Conservation (phyloP, 2,888 invertebrate genomes). For the Lycocerus yunnanus region DNA sequence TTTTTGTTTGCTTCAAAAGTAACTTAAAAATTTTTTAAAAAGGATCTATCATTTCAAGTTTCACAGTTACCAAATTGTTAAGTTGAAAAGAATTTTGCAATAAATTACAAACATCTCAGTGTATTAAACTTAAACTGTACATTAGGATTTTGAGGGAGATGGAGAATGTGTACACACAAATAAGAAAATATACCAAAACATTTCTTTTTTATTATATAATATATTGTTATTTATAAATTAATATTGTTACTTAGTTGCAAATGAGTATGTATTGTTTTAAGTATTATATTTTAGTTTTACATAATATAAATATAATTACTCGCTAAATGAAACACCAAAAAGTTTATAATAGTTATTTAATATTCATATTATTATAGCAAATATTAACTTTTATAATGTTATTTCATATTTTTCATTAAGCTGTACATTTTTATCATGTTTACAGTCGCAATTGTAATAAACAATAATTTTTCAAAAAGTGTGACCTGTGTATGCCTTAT, state of each 20-base stretch:
- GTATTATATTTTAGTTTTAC: conserved; percentile 27
- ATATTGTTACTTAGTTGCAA: conserved; percentile 26
- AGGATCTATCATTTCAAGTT: neutral
- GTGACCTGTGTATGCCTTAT: conserved; percentile 31
- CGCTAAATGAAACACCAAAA: conserved; percentile 26
- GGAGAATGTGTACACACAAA: conserved; percentile 6
- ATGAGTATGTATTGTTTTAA: conserved; percentile 26
- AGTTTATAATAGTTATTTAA: conserved; percentile 21
- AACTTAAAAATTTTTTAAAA: neutral
- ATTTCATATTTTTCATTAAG: conserved; percentile 20
- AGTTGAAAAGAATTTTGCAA: neutral
- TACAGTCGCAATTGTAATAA: neutral
- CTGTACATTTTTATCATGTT: conserved; percentile 22
- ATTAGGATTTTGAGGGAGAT: neutral
- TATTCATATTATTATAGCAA: conserved; percentile 23
- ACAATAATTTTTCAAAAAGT: conserved; percentile 9
- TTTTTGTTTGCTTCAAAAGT: conserved; percentile 9
- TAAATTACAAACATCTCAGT: neutral
- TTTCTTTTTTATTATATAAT: conserved; percentile 19
- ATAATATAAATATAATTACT: conserved; percentile 13
- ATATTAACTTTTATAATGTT: conserved; percentile 24
- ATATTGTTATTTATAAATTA: conserved; percentile 21
- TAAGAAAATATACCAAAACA: conserved; percentile 23
- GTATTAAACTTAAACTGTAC: neutral
- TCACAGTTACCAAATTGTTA: conserved; percentile 21